These are phyloP conservation scores for Gonocerus acuteangulatus DNA, from an alignment of 2,888 invertebrate species.

Conservation along the genomic window DNA sequence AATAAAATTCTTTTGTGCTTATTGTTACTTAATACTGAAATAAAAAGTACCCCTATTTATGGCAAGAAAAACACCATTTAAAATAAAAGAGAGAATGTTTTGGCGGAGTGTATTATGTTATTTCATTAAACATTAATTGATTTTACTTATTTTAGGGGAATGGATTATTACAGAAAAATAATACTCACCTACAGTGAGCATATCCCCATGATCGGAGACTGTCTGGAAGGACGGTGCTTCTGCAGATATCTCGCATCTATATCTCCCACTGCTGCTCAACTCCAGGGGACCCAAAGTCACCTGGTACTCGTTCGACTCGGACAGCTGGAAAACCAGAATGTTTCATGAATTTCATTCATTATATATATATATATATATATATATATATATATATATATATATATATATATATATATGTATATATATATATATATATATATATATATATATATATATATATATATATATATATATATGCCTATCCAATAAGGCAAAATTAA, in stretches of 20 bases:
- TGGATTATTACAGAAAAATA: too few species aligned
- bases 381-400: constrained; percentile 15
- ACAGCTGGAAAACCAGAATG: constrained; percentile 37
- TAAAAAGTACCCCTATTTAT: too few species aligned
- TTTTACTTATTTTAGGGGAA: too few species aligned
- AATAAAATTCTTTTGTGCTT: too few species aligned
- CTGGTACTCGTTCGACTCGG: constrained; percentile 38
- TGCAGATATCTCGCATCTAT: constrained; percentile 45
- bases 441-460: constrained; percentile 6
- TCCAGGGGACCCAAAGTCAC: constrained; percentile 37
- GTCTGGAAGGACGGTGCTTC: constrained; percentile 45
- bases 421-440: constrained; percentile 7
- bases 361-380: constrained; percentile 1
- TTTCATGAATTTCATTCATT: not conserved
- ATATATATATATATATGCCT: too few species aligned
- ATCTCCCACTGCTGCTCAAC: constrained; percentile 41
- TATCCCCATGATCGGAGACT: constrained; percentile 42
- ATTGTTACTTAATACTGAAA: too few species aligned
- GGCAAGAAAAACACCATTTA: too few species aligned
- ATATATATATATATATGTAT: constrained; percentile 8
- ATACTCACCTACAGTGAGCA: constrained; percentile 44
- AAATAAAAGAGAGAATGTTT: too few species aligned
- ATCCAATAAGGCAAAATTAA: too few species aligned
- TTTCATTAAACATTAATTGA: too few species aligned
- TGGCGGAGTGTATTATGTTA: too few species aligned